Conservation (phyloP, 2,113 vertebrate genomes). For the Cephalopterus ornatus region DNA sequence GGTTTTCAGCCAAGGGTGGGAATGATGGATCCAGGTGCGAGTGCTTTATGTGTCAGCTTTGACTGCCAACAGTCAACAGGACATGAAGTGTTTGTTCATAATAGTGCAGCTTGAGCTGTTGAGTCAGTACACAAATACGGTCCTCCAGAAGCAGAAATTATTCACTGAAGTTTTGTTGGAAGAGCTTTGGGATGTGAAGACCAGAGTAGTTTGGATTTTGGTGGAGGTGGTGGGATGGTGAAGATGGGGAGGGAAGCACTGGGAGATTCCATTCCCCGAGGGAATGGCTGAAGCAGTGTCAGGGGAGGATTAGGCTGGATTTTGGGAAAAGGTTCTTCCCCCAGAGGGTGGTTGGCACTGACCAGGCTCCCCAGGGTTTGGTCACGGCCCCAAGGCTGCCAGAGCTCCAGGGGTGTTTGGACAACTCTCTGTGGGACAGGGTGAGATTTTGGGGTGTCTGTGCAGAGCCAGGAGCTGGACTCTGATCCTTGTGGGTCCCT, state of each 20-base stretch:
- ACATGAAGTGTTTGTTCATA: neutral
- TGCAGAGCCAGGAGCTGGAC: accelerated
- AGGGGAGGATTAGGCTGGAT: neutral
- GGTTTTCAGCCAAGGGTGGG: neutral
- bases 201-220: neutral
- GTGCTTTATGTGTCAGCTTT: neutral
- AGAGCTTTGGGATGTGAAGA: neutral
- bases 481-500: neutral
- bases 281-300: neutral
- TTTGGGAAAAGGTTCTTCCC: neutral
- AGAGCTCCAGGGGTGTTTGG: neutral
- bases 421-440: accelerated
- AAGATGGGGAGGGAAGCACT: too few relatives aligned
- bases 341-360: neutral
- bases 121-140: neutral
- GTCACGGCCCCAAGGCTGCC: accelerated
- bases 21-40: neutral
- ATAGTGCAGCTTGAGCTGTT: neutral
- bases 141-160: neutral
- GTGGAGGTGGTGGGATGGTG: neutral
- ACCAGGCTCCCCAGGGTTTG: neutral
- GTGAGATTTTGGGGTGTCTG: neutral
- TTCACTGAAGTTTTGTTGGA: neutral
- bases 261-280: neutral
- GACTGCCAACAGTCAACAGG: neutral